Conservation (phyloP, 2,888 invertebrate species). For the Arctia plantaginis region DNA sequence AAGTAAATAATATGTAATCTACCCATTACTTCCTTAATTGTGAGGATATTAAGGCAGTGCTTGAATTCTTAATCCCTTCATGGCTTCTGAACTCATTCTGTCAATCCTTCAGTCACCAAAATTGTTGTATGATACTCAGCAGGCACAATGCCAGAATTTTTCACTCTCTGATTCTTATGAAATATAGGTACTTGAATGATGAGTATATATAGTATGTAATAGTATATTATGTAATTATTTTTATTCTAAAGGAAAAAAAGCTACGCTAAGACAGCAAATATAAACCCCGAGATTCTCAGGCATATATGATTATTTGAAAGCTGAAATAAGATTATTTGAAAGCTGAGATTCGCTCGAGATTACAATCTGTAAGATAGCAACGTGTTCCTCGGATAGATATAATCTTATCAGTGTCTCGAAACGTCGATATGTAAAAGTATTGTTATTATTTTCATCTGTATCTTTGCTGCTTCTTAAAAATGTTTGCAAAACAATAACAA, state of each 20-base stretch:
- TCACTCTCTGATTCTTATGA: not conserved
- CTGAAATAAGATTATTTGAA: slow-evolving; percentile 33
- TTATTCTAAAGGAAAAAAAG: not conserved
- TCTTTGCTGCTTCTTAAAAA: slow-evolving; percentile 21
- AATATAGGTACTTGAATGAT: not conserved
- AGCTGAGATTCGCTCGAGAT: slow-evolving; percentile 33
- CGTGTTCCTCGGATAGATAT: slow-evolving; percentile 31
- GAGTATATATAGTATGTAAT: not conserved
- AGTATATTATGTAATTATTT: not conserved
- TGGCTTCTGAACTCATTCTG: no score
- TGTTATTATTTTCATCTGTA: slow-evolving; percentile 43
- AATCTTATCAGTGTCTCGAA: slow-evolving; percentile 36
- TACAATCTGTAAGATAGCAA: slow-evolving; percentile 27
- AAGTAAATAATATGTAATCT: not conserved
- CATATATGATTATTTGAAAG: slow-evolving; percentile 16
- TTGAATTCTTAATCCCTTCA: not conserved
- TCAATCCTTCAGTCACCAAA: not conserved
- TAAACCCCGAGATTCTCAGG: not conserved
- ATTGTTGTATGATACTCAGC: not conserved
- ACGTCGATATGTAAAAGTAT: slow-evolving; percentile 35
- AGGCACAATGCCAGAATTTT: not conserved
- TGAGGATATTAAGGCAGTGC: not conserved
- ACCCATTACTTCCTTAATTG: not conserved
- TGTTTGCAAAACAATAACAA: slow-evolving; percentile 46
- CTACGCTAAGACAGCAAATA: not conserved